A percentile compares a stretch with the other conserved stretches of the same genome.
Evolutionary conservation across 2,888 invertebrate genomes (phyloP).

Genomic region (Lasiommata megera): DNA sequence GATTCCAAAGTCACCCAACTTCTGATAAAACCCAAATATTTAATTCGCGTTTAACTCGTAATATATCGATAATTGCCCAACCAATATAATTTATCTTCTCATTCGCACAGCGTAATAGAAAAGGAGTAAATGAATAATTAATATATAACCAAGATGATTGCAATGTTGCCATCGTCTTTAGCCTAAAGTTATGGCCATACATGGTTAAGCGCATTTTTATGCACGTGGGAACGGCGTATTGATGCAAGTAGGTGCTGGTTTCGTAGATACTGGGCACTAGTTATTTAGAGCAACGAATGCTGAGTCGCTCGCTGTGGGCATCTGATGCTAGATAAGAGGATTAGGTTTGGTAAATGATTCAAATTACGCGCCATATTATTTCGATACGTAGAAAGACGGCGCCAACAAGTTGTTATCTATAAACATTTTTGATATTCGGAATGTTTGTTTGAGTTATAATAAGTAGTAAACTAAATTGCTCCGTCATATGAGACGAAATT

Average conservation of each 20-base stretch:
- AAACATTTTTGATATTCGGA: too few relatives aligned
- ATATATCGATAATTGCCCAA: background rate
- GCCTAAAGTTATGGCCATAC: conserved; percentile 17
- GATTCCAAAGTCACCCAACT: too few relatives aligned
- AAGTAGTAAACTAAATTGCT: too few relatives aligned
- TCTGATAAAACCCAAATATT: background rate
- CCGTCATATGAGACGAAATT: too few relatives aligned
- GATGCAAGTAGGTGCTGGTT: background rate
- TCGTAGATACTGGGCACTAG: background rate
- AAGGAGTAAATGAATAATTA: conserved; percentile 41
- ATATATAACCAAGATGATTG: conserved; percentile 4
- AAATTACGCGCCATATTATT: too few relatives aligned
- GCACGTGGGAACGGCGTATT: conserved; percentile 23
- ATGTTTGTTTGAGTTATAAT: too few relatives aligned
- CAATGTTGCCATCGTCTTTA: conserved; percentile 31
- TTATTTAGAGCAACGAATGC: background rate
- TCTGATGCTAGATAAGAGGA: background rate
- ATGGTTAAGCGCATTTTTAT: conserved; percentile 14
- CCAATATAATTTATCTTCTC: background rate
- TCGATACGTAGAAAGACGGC: too few relatives aligned
- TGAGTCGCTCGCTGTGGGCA: background rate
- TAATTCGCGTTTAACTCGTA: background rate
- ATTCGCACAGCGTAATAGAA: conserved; percentile 16
- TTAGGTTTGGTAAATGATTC: background rate
- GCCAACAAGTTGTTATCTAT: too few relatives aligned